Conservation (phyloP, 2,888 invertebrate species). For the Salticus scenicus region DNA sequence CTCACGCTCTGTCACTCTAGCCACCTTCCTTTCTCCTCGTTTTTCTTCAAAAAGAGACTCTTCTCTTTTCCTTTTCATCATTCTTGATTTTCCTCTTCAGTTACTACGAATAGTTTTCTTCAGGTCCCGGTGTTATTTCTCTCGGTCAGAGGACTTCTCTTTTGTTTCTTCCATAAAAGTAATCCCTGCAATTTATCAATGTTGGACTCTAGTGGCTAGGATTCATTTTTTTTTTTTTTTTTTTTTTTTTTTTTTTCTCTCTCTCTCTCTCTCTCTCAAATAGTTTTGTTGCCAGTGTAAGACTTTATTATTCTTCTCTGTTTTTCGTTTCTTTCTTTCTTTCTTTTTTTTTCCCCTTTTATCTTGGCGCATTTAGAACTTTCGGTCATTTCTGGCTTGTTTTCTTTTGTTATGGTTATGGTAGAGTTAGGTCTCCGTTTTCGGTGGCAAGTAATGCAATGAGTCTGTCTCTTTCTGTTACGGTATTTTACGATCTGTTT, state of each 20-base stretch:
- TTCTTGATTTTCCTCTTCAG: slow-evolving; percentile 69
- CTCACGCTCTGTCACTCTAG: slow-evolving; percentile 67
- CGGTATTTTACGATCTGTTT: not conserved
- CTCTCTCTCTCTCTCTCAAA: not conserved
- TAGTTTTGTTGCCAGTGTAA: not conserved
- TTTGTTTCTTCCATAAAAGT: slow-evolving; percentile 69
- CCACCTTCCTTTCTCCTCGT: slow-evolving; percentile 33
- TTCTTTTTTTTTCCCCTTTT: not conserved
- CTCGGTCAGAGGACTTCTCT: slow-evolving; percentile 44
- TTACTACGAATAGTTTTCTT: slow-evolving; percentile 68
- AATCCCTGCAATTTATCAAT: slow-evolving; percentile 67
- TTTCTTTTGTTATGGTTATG: slow-evolving; percentile 15
- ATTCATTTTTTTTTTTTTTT: slow-evolving; percentile 32
- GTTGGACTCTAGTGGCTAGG: slow-evolving; percentile 61
- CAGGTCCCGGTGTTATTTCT: slow-evolving; percentile 61
- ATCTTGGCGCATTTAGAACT: not conserved
- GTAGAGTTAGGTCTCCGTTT: slow-evolving; percentile 13
- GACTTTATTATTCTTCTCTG: not conserved
- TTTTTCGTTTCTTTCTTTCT: not conserved
- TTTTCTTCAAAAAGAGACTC: slow-evolving; percentile 28
- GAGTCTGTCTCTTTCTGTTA: not conserved
- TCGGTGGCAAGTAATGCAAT: not conserved
- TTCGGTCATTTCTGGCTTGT: not conserved
- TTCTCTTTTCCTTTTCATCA: slow-evolving; percentile 60
- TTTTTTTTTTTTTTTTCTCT: not conserved